Conservation (phyloP, 2,113 vertebrate species). For the Toxotes jaculatrix region DNA sequence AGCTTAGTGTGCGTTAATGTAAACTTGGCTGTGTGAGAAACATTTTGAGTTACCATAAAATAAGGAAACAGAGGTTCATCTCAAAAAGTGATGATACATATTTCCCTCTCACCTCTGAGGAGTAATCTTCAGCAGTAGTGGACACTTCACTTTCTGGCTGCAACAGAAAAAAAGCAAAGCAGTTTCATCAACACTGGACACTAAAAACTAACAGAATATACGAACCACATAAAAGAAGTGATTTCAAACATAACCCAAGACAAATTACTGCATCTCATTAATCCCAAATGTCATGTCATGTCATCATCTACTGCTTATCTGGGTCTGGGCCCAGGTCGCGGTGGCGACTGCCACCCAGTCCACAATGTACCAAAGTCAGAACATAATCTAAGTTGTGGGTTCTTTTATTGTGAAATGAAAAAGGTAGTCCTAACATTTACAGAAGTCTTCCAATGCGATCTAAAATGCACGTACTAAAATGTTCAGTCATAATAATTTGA, state of each 20-base stretch:
- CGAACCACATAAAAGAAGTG: neutral
- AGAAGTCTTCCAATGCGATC: neutral
- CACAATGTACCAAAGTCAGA: no score
- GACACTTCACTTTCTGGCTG: conserved; percentile 95
- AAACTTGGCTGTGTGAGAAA: neutral
- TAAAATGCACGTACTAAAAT: conserved; percentile 1
- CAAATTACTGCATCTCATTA: neutral
- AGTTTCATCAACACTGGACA: neutral
- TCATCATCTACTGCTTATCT: no score
- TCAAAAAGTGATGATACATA: neutral
- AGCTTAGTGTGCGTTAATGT: neutral
- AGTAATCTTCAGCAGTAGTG: conserved; percentile 94
- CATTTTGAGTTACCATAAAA: neutral
- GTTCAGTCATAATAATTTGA: neutral
- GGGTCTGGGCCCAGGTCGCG: no score
- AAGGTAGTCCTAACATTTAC: neutral
- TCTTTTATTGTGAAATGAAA: conserved; percentile 1
- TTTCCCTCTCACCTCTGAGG: conserved; percentile 92
- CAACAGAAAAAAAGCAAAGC: conserved; percentile 65
- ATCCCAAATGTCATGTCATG: neutral
- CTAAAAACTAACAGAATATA: neutral
- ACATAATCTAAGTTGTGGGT: neutral
- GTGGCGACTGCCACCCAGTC: no score
- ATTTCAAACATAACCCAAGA: neutral
- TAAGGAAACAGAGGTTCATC: neutral